Conservation (phyloP, 2,113 vertebrate genomes). For the Terrapene triunguis region DNA sequence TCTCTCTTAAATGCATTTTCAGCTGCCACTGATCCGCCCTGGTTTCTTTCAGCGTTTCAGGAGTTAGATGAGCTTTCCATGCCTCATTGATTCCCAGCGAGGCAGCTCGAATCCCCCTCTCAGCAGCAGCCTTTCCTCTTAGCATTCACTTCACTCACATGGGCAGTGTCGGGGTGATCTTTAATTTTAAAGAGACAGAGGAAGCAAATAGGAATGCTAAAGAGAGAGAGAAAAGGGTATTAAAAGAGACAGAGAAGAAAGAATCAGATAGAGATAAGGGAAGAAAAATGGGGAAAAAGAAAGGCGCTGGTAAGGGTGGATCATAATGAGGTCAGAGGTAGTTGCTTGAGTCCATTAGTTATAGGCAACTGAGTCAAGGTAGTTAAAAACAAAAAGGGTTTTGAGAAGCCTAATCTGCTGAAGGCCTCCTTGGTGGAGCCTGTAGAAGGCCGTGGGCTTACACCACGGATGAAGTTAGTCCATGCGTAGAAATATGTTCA, state of each 20-base stretch:
- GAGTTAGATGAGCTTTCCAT: background rate
- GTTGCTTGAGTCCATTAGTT: background rate
- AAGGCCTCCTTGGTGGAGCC: background rate
- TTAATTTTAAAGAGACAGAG: conserved; percentile 57
- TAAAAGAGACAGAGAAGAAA: background rate
- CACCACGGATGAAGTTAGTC: background rate
- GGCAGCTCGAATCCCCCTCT: conserved; percentile 16
- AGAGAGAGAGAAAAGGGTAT: background rate
- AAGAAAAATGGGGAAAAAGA: background rate
- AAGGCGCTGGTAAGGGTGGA: background rate
- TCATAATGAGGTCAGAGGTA: background rate
- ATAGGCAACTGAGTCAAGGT: background rate
- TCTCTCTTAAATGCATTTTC: background rate
- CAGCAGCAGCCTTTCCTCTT: conserved; percentile 16
- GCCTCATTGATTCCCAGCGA: conserved; percentile 56
- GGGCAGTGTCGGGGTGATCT: conserved; percentile 15
- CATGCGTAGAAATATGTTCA: background rate
- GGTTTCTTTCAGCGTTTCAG: conserved; percentile 27
- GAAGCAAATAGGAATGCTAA: background rate
- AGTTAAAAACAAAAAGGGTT: background rate
- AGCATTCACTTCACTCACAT: conserved; percentile 40
- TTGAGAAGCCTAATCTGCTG: background rate
- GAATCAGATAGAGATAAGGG: background rate
- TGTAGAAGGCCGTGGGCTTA: background rate
- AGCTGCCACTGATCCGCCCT: background rate